phyloP scores from a whole-genome alignment of 2,113 vertebrate genomes.

The Sterrhoptilus dennistouni region DNA sequence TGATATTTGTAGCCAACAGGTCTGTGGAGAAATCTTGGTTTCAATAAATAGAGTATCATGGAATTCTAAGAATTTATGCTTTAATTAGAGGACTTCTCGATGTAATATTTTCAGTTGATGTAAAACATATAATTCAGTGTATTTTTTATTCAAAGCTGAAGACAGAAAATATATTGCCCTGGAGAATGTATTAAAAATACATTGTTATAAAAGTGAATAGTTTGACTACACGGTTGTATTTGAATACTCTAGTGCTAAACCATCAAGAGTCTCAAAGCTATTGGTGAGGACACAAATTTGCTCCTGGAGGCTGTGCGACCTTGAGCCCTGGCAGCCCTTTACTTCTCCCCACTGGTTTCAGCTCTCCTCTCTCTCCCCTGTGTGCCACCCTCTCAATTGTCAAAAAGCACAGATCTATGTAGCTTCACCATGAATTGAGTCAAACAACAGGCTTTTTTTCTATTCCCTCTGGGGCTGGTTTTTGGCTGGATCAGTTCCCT shows the following conservation, averaged over 20 bases:
- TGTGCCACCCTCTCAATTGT: background rate
- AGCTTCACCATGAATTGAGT: background rate
- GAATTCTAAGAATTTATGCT: background rate
- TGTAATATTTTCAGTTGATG: background rate
- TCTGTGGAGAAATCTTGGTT: background rate
- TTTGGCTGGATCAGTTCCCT: background rate
- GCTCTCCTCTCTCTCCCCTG: background rate
- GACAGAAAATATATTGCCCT: background rate
- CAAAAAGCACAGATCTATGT: background rate
- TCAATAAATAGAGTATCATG: background rate
- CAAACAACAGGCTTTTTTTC: background rate
- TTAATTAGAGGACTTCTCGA: background rate
- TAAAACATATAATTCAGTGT: background rate
- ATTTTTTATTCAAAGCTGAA: slow-evolving; percentile 2
- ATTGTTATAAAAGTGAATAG: background rate
- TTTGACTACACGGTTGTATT: background rate
- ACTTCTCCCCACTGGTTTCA: background rate
- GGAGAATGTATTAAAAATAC: slow-evolving; percentile 8
- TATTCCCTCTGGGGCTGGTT: background rate
- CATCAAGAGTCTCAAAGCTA: background rate
- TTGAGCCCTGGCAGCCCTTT: background rate
- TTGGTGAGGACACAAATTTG: background rate
- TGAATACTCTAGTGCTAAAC: background rate
- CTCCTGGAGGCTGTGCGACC: background rate
- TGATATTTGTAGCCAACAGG: background rate